Percentiles rank a stretch among this genome's conserved stretches.
Conservation (phyloP, 2,888 invertebrate genomes). For the Andrena minutula region DNA sequence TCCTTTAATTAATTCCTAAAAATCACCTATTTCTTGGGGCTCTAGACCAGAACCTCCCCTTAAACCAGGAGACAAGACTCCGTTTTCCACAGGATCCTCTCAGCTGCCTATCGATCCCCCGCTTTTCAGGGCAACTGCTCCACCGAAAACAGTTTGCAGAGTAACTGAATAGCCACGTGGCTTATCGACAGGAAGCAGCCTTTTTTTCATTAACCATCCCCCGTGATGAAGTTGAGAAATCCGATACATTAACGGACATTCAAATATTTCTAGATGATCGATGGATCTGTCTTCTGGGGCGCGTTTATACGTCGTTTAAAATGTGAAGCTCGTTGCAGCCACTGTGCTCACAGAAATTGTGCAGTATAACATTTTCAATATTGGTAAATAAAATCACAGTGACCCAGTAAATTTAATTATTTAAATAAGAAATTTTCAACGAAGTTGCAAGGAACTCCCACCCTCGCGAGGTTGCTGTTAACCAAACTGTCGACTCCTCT, state of each 20-base stretch:
- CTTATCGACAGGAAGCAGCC: constrained; percentile 73
- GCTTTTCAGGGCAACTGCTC: constrained; percentile 45
- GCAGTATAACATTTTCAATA: not conserved
- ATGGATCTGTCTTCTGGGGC: constrained; percentile 13
- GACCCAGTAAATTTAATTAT: no score
- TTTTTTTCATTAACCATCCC: constrained; percentile 60
- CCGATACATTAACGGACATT: constrained; percentile 66
- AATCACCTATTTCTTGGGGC: no score
- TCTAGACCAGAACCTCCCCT: no score
- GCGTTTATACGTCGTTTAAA: constrained; percentile 1
- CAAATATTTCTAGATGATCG: constrained; percentile 41
- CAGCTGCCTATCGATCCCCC: constrained; percentile 51
- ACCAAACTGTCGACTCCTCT: constrained; percentile 34
- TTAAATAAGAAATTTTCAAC: no score
- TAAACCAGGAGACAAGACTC: not conserved
- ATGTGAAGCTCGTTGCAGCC: not conserved
- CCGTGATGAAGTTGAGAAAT: constrained; percentile 58
- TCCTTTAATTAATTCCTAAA: no score
- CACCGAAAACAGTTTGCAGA: constrained; percentile 70
- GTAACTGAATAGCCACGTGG: constrained; percentile 76
- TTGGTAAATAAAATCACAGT: not conserved
- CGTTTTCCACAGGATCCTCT: constrained; percentile 22
- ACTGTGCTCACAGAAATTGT: not conserved
- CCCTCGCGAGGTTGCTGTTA: constrained; percentile 12
- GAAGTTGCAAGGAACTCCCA: not conserved